Percentiles rank a stretch among this genome's conserved stretches.
Evolutionary conservation across 37 sponge, comb jelly and placozoan genomes (phyloP).

Genomic region (Crambe crambe): DNA sequence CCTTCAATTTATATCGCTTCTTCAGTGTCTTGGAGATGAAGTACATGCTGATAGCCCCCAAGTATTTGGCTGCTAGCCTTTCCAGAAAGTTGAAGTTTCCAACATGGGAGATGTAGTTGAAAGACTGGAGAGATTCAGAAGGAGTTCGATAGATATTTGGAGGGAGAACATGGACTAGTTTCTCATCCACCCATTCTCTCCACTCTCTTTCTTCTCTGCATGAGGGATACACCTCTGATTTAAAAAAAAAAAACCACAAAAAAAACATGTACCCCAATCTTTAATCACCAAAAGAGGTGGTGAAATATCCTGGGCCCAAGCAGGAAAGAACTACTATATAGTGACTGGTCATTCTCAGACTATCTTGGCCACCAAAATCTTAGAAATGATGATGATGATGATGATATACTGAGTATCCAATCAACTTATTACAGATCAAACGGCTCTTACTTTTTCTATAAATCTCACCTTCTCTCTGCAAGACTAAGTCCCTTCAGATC

Average conservation of each 20-base stretch:
- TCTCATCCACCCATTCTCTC: constrained; percentile 95
- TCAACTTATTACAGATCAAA: too few species aligned
- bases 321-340: too few species aligned
- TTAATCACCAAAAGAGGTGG: too few species aligned
- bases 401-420: too few species aligned
- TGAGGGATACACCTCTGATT: neutral
- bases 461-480: constrained; percentile 24
- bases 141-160: constrained; percentile 93
- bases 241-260: neutral
- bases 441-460: too few species aligned
- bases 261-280: neutral
- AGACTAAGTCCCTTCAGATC: neutral
- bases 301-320: too few species aligned
- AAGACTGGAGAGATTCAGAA: constrained; percentile 66
- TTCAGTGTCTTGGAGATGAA: constrained; percentile 65
- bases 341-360: too few species aligned
- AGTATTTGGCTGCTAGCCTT: constrained; percentile 67
- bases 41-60: constrained; percentile 90
- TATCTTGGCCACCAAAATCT: too few species aligned
- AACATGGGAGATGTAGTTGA: constrained; percentile 67
- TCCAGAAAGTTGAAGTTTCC: constrained; percentile 81
- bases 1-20: constrained; percentile 75
- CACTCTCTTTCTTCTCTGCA: constrained; percentile 88
- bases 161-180: constrained; percentile 76
- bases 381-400: too few species aligned